These are phyloP conservation scores for Pelusios castaneus DNA, from an alignment of 2,113 vertebrate species.

Conservation along the genomic window DNA sequence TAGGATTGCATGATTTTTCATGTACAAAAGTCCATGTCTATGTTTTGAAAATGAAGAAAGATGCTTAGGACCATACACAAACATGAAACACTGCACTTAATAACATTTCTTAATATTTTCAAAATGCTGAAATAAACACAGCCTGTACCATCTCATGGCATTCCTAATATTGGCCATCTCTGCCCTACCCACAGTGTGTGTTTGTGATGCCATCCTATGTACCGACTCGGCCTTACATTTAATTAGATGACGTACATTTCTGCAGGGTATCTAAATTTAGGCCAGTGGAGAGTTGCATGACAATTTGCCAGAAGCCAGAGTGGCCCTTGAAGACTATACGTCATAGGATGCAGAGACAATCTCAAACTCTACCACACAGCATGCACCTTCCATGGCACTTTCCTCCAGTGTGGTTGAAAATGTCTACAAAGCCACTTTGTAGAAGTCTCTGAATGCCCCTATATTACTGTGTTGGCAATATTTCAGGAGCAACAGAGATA, in stretches of 20 bases:
- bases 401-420: background rate
- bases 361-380: background rate
- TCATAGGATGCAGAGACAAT: background rate
- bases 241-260: conserved; percentile 12
- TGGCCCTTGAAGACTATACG: background rate
- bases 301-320: background rate
- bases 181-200: background rate
- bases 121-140: background rate
- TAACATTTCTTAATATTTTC: background rate
- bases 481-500: background rate
- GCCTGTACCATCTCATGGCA: background rate
- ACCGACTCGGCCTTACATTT: conserved; percentile 12
- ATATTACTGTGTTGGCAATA: background rate
- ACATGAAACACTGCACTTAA: background rate
- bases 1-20: background rate
- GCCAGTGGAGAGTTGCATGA: background rate
- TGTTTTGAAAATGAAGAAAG: conserved; percentile 26
- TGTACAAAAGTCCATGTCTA: background rate
- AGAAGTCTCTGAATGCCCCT: background rate
- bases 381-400: background rate
- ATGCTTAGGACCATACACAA: background rate
- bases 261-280: background rate
- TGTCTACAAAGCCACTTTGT: background rate
- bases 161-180: background rate
- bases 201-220: background rate